Conservation (phyloP, 1,140 invertebrate species). For the Trichomalopsis sarcophagae region DNA sequence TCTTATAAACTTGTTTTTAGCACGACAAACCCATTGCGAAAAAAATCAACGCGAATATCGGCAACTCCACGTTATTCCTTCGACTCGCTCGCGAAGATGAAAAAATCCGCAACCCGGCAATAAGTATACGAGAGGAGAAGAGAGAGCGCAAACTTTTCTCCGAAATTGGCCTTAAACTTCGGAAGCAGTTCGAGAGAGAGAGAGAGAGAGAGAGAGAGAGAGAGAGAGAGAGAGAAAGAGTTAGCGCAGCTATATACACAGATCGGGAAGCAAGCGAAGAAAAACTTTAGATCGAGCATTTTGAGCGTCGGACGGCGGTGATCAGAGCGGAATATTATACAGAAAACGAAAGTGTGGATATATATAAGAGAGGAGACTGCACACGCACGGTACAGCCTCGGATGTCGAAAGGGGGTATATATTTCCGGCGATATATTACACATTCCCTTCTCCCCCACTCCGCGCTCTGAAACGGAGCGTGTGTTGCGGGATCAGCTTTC, state of each 20-base stretch:
- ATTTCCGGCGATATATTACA: constrained; percentile 28
- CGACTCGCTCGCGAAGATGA: neutral
- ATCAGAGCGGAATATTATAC: neutral
- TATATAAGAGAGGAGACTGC: neutral
- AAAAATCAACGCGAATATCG: neutral
- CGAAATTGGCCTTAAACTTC: constrained; percentile 49
- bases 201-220: neutral
- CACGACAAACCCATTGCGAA: neutral
- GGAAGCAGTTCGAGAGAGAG: neutral
- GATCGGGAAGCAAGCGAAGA: neutral
- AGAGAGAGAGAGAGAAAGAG: neutral
- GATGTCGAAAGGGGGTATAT: constrained; percentile 19
- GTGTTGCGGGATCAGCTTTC: neutral
- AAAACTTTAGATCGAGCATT: constrained; percentile 45
- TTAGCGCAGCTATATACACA: neutral
- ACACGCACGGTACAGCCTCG: neutral
- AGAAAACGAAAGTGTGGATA: constrained; percentile 33
- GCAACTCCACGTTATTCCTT: neutral
- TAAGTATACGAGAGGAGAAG: neutral
- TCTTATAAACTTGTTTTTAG: neutral
- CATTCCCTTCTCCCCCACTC: constrained; percentile 1
- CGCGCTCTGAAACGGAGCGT: neutral
- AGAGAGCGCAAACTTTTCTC: constrained; percentile 27
- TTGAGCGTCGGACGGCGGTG: neutral
- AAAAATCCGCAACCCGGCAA: neutral